Percentiles rank a stretch among this genome's conserved stretches.
Conservation (phyloP, 2,797 vertebrate genomes). For the Gymnopithys bicolor region DNA sequence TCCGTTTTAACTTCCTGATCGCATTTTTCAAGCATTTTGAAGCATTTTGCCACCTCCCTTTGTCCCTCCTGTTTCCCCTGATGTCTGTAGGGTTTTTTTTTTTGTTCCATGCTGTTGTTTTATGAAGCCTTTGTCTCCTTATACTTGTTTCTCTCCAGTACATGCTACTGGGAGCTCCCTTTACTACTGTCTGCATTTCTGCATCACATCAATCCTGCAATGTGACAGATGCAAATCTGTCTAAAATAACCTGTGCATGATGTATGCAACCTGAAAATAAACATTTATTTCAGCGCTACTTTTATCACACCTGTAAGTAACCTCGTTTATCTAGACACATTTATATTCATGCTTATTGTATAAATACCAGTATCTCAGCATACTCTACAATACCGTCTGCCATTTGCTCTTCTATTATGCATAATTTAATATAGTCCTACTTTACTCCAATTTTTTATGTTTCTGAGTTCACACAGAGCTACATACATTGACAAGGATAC, state of each 20-base stretch:
- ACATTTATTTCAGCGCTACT: conserved; percentile 71
- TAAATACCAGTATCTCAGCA: conserved; percentile 71
- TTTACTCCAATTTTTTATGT: conserved; percentile 39
- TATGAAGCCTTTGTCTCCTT: conserved; percentile 32
- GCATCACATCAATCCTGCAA: conserved; percentile 59
- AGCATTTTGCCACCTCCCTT: conserved; percentile 7
- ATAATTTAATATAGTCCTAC: conserved; percentile 64
- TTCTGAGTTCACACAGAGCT: conserved; percentile 13
- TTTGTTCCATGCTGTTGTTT: conserved; percentile 16
- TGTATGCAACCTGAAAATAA: conserved; percentile 70
- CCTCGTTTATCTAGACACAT: conserved; percentile 70
- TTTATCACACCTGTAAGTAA: conserved; percentile 78
- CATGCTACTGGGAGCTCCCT: conserved; percentile 20
- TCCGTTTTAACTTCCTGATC: conserved; percentile 5
- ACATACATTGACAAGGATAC: conserved; percentile 15
- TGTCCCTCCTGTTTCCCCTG: conserved; percentile 23
- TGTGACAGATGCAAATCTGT: conserved; percentile 71
- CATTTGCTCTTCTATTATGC: conserved; percentile 69
- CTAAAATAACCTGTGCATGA: conserved; percentile 73
- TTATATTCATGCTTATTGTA: conserved; percentile 76
- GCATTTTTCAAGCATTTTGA: conserved; percentile 4
- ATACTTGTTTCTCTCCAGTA: background rate
- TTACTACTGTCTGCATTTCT: conserved; percentile 62
- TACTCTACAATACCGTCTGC: conserved; percentile 72
- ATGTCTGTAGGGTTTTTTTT: background rate